These are phyloP conservation scores for Petroica traversi DNA, from an alignment of 2,113 vertebrate genomes.

Conservation along the genomic window DNA sequence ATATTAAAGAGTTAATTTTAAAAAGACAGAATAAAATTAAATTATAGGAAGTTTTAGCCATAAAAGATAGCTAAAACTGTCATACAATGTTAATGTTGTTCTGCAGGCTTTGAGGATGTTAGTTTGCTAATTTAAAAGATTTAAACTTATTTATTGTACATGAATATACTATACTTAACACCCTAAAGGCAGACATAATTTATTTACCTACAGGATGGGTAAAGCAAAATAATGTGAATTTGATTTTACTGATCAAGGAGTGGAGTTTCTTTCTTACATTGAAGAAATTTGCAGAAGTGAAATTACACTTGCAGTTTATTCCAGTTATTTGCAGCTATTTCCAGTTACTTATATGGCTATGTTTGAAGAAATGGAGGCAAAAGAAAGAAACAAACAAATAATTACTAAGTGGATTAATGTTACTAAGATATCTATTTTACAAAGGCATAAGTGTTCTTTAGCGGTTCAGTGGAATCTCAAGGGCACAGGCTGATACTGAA, in stretches of 20 bases:
- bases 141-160: constrained; percentile 6
- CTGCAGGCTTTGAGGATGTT: neutral
- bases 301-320: neutral
- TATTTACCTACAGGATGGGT: neutral
- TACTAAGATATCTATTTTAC: neutral
- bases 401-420: neutral
- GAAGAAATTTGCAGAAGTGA: neutral
- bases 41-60: neutral
- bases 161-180: neutral
- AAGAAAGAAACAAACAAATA: neutral
- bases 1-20: neutral
- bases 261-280: neutral
- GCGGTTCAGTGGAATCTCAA: neutral
- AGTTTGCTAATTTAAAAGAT: neutral
- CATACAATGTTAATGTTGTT: neutral
- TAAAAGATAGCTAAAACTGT: neutral
- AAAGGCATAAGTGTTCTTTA: neutral
- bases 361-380: neutral
- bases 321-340: neutral
- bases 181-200: neutral
- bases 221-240: neutral
- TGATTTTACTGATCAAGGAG: neutral
- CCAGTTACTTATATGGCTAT: neutral
- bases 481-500: neutral
- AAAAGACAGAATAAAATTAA: neutral